Evolutionary conservation across 2,113 vertebrate species (phyloP).

Genomic region (Lipophrys pholis): DNA sequence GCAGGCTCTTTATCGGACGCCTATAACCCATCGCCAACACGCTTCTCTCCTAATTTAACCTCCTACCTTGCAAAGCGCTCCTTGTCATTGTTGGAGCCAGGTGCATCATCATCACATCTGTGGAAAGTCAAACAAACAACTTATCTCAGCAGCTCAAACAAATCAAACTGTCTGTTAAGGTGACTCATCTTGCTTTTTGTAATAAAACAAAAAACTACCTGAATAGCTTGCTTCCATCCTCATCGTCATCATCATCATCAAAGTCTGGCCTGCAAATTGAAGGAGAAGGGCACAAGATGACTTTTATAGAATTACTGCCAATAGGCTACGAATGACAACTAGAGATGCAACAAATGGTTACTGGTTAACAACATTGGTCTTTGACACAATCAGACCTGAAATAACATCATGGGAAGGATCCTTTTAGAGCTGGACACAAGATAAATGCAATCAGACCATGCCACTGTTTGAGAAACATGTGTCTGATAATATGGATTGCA

Average conservation of each 20-base stretch:
- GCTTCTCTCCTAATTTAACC: not conserved
- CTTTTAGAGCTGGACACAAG: no score
- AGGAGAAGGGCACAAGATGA: slow-evolving; percentile 4
- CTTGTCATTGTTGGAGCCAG: slow-evolving; percentile 89
- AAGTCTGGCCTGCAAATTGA: slow-evolving; percentile 73
- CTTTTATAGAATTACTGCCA: not conserved
- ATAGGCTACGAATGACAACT: not conserved
- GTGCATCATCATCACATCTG: slow-evolving; percentile 93
- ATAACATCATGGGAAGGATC: no score
- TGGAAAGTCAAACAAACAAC: slow-evolving; percentile 31
- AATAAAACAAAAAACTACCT: slow-evolving; percentile 82
- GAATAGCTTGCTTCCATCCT: slow-evolving; percentile 91
- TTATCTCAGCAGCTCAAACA: not conserved
- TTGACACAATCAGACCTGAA: no score
- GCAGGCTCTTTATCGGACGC: not conserved
- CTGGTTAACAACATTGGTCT: no score
- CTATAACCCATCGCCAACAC: slow-evolving; percentile 14
- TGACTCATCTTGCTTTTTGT: not conserved
- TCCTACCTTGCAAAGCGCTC: slow-evolving; percentile 97
- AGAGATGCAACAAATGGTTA: no score
- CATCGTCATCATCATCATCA: slow-evolving; percentile 84
- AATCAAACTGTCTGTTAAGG: not conserved
- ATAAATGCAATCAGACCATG: no score
- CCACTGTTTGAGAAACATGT: no score
- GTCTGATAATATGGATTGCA: no score